These are phyloP conservation scores for Bombus picipes DNA, from an alignment of 1,140 invertebrate genomes.

Conservation along the genomic window DNA sequence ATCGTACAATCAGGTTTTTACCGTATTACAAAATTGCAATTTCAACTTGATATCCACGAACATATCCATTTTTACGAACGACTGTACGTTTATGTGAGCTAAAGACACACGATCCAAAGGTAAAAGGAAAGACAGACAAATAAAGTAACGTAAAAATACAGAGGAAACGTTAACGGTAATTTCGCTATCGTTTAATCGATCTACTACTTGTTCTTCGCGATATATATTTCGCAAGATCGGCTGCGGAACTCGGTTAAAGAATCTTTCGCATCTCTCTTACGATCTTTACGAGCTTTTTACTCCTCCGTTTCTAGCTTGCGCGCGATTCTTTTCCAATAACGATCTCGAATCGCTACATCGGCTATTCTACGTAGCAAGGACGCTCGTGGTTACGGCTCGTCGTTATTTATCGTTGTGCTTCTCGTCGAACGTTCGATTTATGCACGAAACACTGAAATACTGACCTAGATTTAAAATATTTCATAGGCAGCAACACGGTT, in stretches of 20 bases:
- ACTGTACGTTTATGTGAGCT: background rate
- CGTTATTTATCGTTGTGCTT: background rate
- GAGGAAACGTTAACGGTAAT: no score
- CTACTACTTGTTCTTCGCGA: background rate
- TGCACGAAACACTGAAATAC: slow-evolving; percentile 21
- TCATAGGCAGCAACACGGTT: slow-evolving; percentile 71
- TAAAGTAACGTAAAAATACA: background rate
- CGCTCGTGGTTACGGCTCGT: background rate
- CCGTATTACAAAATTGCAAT: background rate
- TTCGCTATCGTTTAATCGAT: background rate
- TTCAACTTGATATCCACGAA: background rate
- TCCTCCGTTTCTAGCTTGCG: background rate
- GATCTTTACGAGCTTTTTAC: background rate
- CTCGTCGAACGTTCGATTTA: background rate
- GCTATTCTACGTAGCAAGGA: background rate
- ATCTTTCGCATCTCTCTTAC: background rate
- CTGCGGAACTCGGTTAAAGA: background rate
- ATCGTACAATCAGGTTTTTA: background rate
- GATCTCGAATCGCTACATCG: background rate
- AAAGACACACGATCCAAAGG: background rate
- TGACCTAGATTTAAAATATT: slow-evolving; percentile 79
- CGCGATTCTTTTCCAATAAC: background rate
- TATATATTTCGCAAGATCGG: background rate
- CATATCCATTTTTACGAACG: no score
- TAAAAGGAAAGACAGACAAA: background rate